Conservation (phyloP, 2,888 invertebrate species). For the Oeneis ivallda region DNA sequence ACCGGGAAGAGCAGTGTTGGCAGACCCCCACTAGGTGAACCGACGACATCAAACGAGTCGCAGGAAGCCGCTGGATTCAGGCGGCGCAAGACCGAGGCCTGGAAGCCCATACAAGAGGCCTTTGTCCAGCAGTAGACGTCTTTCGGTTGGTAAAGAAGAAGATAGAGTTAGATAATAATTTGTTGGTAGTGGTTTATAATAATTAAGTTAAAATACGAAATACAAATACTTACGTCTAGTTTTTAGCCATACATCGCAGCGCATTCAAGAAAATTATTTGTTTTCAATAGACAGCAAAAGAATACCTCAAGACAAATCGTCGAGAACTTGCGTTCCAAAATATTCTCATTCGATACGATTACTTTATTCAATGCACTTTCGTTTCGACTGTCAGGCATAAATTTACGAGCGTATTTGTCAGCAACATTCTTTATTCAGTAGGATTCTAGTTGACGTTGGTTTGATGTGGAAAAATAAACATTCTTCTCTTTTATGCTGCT, state of each 20-base stretch:
- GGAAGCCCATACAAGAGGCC: too few relatives aligned
- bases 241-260: neutral
- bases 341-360: constrained; percentile 37
- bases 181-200: too few relatives aligned
- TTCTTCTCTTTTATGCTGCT: constrained; percentile 25
- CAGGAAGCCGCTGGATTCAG: too few relatives aligned
- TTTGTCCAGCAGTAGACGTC: too few relatives aligned
- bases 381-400: constrained; percentile 35
- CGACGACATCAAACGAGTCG: too few relatives aligned
- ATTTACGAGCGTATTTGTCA: constrained; percentile 39
- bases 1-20: too few relatives aligned
- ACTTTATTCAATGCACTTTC: constrained; percentile 39
- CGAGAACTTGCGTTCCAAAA: constrained; percentile 13
- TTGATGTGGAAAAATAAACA: constrained; percentile 35
- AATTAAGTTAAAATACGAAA: too few relatives aligned
- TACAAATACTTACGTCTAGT: too few relatives aligned
- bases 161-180: too few relatives aligned
- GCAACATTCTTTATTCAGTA: constrained; percentile 36
- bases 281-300: constrained; percentile 6
- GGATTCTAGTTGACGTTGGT: constrained; percentile 34
- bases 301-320: constrained; percentile 24
- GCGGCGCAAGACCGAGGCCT: too few relatives aligned
- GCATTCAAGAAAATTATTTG: neutral
- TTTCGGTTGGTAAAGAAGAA: too few relatives aligned
- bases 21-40: too few relatives aligned